A percentile compares a stretch with the other conserved stretches of the same genome.
These are phyloP conservation scores for Camarhynchus parvulus DNA, from an alignment of 2,113 vertebrate genomes.

Conservation along the genomic window DNA sequence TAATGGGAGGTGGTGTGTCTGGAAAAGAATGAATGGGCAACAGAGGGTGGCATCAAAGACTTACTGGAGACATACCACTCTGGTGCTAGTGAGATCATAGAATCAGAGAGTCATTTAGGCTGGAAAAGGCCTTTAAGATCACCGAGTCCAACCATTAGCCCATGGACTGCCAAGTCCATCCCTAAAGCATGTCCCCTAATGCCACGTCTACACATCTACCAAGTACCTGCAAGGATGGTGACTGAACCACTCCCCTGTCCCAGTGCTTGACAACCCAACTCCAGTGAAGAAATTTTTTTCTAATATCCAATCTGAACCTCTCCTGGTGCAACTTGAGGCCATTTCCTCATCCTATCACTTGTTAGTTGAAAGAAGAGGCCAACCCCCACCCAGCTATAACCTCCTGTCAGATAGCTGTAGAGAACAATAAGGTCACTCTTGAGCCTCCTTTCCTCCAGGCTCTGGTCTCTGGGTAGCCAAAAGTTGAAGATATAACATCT, in stretches of 20 bases:
- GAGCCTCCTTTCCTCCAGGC: neutral
- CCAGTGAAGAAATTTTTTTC: neutral
- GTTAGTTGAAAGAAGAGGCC: neutral
- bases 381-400: neutral
- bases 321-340: neutral
- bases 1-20: neutral
- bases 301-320: neutral
- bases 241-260: neutral
- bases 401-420: neutral
- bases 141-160: neutral
- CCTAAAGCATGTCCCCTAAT: neutral
- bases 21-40: neutral
- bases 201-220: fast-evolving
- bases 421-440: neutral
- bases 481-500: neutral
- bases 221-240: neutral
- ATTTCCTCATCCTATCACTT: neutral
- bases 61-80: neutral
- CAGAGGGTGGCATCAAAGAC: neutral
- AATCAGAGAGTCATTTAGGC: neutral
- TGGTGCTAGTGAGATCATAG: neutral
- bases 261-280: neutral
- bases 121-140: neutral
- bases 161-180: neutral
- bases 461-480: neutral